phyloP scores from a whole-genome alignment of 2,888 invertebrate genomes.

The Amaurobius ferox region DNA sequence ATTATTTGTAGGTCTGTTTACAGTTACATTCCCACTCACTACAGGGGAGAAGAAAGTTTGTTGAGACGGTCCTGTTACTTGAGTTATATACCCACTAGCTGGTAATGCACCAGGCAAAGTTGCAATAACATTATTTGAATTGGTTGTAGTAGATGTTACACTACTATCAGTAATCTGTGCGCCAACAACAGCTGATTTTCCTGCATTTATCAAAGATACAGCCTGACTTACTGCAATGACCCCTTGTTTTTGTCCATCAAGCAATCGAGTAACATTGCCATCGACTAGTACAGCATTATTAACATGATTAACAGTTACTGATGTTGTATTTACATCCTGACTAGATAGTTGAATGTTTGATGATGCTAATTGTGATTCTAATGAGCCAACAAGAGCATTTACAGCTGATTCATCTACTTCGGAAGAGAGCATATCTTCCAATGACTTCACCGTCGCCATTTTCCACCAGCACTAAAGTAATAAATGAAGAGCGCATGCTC shows the following conservation, averaged over 20 bases:
- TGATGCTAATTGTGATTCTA: conserved; percentile 85
- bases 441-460: conserved; percentile 95
- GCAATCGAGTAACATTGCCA: conserved; percentile 57
- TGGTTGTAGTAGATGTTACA: conserved; percentile 42
- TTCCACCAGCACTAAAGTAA: conserved; percentile 78
- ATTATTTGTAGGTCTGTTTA: conserved; percentile 39
- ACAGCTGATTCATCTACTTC: conserved; percentile 93
- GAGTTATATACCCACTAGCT: conserved; percentile 70
- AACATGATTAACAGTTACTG: conserved; percentile 81
- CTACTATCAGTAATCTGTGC: conserved; percentile 39
- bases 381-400: conserved; percentile 89
- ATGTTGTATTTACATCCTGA: conserved; percentile 81
- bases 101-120: conserved; percentile 68
- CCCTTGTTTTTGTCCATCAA: conserved; percentile 70
- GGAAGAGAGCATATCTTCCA: conserved; percentile 89
- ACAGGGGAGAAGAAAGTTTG: conserved; percentile 49
- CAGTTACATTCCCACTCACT: conserved; percentile 42
- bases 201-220: conserved; percentile 49
- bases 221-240: conserved; percentile 57
- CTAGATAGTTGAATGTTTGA: conserved; percentile 71
- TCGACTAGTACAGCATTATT: conserved; percentile 61
- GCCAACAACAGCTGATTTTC: conserved; percentile 38
- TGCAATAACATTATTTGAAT: conserved; percentile 40
- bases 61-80: conserved; percentile 64
- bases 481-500: conserved; percentile 65